Evolutionary conservation across 2,888 invertebrate genomes (phyloP).

Genomic region (Ganaspis brasiliensis): DNA sequence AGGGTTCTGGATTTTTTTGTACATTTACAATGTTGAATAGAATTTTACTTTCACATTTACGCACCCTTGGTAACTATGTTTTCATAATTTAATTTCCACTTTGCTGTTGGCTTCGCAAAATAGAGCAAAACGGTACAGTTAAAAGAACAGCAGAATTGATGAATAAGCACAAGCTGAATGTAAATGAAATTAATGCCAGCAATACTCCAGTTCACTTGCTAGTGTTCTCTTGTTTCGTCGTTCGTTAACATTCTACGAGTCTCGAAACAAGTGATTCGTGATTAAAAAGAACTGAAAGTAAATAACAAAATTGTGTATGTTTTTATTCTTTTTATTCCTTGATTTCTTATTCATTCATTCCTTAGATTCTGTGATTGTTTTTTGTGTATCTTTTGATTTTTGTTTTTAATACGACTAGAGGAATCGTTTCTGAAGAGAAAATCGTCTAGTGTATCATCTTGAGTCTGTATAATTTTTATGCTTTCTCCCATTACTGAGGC

Average conservation of each 20-base stretch:
- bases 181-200: constrained; percentile 32
- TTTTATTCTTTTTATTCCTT: neutral
- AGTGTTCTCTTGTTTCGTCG: neutral
- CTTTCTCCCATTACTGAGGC: neutral
- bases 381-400: neutral
- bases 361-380: neutral
- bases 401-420: neutral
- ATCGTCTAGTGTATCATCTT: neutral
- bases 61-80: neutral
- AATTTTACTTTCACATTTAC: neutral
- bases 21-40: neutral
- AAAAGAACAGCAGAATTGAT: neutral
- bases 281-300: neutral
- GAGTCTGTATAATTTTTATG: constrained; percentile 5
- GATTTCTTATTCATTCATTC: neutral
- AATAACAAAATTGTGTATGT: neutral
- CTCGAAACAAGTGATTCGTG: constrained; percentile 22
- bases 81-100: neutral
- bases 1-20: neutral
- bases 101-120: neutral
- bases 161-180: constrained; percentile 29
- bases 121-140: neutral
- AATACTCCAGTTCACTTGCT: constrained; percentile 13
- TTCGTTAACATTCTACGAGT: neutral
- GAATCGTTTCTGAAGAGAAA: neutral